Conservation (phyloP, 2,888 invertebrate genomes). For the Drosophila limbata region DNA sequence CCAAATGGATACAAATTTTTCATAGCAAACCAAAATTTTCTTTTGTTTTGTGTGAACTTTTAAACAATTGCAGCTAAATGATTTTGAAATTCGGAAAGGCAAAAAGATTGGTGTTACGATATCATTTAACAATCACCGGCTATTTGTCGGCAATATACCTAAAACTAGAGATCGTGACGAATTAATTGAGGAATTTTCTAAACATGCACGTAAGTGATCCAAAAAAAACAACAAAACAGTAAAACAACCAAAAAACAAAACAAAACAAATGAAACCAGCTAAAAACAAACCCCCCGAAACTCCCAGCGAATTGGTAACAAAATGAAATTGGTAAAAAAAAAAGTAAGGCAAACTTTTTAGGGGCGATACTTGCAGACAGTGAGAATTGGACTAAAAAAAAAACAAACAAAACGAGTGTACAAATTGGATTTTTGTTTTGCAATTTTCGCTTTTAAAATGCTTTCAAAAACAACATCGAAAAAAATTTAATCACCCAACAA, state of each 20-base stretch:
- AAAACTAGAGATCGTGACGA: constrained; percentile 99
- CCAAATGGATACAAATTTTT: constrained; percentile 77
- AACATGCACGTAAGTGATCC: constrained; percentile 98
- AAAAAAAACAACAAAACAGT: constrained; percentile 66
- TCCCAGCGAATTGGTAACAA: constrained; percentile 60
- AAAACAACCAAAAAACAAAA: constrained; percentile 53
- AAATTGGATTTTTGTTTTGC: constrained; percentile 85
- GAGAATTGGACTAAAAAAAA: constrained; percentile 41
- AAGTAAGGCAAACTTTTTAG: constrained; percentile 55
- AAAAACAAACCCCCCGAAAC: constrained; percentile 27
- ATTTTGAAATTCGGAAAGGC: constrained; percentile 99
- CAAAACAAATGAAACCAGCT: constrained; percentile 46
- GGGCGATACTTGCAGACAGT: constrained; percentile 82
- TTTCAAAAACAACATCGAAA: constrained; percentile 36
- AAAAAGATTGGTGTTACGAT: constrained; percentile 99
- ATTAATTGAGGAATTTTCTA: constrained; percentile 99
- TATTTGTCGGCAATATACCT: constrained; percentile 99
- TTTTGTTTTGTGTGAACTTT: constrained; percentile 85
- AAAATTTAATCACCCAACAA: not conserved
- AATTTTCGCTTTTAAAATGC: constrained; percentile 83
- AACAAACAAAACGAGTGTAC: constrained; percentile 43
- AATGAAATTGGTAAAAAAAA: constrained; percentile 28
- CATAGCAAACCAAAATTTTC: constrained; percentile 79
- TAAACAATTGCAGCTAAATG: constrained; percentile 99
- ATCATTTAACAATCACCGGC: constrained; percentile 99